Evolutionary conservation across 2,888 invertebrate species (phyloP), one percentile per base, ranked within the genome.

Genomic region (Morpho helenor): DNA sequence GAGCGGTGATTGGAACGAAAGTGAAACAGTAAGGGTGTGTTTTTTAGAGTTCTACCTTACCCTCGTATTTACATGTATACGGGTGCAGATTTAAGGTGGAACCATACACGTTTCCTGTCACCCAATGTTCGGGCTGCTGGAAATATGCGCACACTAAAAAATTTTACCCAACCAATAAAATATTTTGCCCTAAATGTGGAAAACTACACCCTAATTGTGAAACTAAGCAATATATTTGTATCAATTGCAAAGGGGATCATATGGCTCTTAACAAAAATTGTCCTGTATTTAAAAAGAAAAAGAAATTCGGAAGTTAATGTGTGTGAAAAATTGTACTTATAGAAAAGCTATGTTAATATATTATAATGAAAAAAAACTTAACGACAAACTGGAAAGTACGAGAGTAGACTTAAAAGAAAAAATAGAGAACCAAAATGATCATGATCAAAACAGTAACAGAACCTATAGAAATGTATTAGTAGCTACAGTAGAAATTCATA

Each of bases 81-180:
- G 46, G 46, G 22, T 46, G 46, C 46, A 46, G 46, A 46, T 46
- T 46, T 16, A 46, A 46, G 22, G 46, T 46, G n/a, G 41, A 41
- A 8, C 41, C 41, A 8, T 41, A 7, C 16, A 46, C 46, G 16
- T 46, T 46, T 16, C 46, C 46, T 16, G 46, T 46, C 16, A 46
- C 46, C 7, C 46, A 46, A 10, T 46, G 46, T 10, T 46, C 22
- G 2, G 16, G 1, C 16, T 46, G 46, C 22, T 46, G 22, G 46
- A 9, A 16, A 2, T 46, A 16, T 46, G 46, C 16, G 5, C 46
- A 46, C 22, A 10, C 7, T 5, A 16, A 16, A 16, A 10, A 16
- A 10, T 10, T 7, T 46, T 46, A 16, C 7, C 22, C 46, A 16
- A 46, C 3, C 10, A 46, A 46, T 7, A 46, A 46, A 8, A 16